These are phyloP conservation scores for Pocillopora damicornis DNA, from an alignment of 64 coral and sea anemone species.

Conservation along the genomic window DNA sequence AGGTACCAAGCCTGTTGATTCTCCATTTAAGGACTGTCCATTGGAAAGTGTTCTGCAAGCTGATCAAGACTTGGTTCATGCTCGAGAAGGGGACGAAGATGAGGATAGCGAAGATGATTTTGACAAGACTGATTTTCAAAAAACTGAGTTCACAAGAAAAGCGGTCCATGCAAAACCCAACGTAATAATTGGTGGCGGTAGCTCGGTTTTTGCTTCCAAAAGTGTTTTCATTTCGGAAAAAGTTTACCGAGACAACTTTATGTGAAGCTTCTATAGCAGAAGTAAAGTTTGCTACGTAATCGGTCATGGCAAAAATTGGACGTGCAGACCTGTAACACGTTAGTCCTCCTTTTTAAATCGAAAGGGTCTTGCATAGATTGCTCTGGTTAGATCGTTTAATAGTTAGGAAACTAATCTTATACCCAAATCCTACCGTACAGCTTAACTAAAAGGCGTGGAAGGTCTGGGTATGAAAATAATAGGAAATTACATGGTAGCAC, in stretches of 20 bases:
- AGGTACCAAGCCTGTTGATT: neutral
- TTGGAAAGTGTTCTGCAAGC: neutral
- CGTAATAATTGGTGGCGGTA: conserved; percentile 51
- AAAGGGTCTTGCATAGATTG: too few species aligned
- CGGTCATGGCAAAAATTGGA: neutral
- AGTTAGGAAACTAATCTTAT: too few species aligned
- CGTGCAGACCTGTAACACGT: too few species aligned
- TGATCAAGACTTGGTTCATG: neutral
- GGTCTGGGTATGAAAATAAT: too few species aligned
- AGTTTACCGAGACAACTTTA: conserved; percentile 21
- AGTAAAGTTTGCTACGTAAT: neutral
- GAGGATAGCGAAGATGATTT: conserved; percentile 35
- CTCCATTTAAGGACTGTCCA: neutral
- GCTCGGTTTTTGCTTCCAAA: conserved; percentile 37
- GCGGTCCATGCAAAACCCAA: conserved; percentile 41
- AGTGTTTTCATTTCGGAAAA: conserved; percentile 50
- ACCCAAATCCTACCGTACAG: too few species aligned
- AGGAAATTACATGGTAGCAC: too few species aligned
- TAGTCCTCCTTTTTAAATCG: too few species aligned
- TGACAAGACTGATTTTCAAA: conserved; percentile 54
- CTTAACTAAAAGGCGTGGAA: too few species aligned
- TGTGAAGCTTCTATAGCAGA: neutral
- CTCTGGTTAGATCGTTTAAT: too few species aligned
- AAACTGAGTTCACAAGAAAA: conserved; percentile 46
- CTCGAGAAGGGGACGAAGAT: conserved; percentile 21